phyloP scores from a whole-genome alignment of 2,113 vertebrate species.

The Crotalus viridis region DNA sequence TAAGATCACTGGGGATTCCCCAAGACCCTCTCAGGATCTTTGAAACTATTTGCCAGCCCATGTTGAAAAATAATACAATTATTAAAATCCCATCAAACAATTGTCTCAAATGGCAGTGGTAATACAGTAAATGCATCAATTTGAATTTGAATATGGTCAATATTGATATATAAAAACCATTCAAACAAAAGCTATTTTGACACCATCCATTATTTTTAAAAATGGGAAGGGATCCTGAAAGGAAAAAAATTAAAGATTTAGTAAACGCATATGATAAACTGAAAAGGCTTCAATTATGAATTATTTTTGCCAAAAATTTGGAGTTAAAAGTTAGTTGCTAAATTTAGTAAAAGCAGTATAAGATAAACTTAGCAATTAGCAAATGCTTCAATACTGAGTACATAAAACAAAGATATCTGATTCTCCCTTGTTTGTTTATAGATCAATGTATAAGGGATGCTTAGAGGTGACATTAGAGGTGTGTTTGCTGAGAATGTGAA shows the following conservation, averaged over 20 bases:
- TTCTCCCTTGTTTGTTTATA: neutral
- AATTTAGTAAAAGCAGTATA: neutral
- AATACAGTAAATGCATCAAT: neutral
- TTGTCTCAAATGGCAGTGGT: neutral
- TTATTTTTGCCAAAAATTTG: neutral
- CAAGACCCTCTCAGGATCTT: too few relatives aligned
- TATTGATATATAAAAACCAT: neutral
- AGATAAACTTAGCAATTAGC: neutral
- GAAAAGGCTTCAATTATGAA: neutral
- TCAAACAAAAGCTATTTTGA: neutral
- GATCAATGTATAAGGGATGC: neutral
- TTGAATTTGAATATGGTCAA: neutral
- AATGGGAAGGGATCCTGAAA: neutral
- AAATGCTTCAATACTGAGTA: neutral
- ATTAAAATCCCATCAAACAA: neutral
- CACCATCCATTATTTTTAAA: neutral
- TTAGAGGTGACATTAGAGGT: neutral
- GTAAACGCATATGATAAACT: neutral
- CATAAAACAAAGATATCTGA: neutral
- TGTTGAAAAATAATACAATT: neutral
- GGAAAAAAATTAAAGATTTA: neutral
- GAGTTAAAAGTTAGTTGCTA: neutral
- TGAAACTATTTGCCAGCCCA: neutral
- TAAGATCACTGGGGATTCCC: too few relatives aligned
- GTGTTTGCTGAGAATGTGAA: neutral